A percentile compares a stretch with the other conserved stretches of the same genome.
Conservation (phyloP, 2,113 vertebrate species). For the Poeciliopsis retropinna region DNA sequence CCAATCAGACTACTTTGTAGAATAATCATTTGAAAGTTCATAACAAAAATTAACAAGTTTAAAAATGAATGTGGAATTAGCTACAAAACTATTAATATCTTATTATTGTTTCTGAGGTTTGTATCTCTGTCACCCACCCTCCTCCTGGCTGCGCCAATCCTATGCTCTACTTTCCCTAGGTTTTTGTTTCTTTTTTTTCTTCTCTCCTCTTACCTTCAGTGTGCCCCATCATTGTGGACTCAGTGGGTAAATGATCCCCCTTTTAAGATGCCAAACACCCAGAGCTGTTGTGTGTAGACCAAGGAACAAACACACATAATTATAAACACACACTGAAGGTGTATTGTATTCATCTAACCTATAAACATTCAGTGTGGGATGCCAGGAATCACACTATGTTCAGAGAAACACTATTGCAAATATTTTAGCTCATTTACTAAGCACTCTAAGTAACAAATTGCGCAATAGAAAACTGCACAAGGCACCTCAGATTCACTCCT, state of each 20-base stretch:
- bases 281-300: not conserved
- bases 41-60: too few relatives aligned
- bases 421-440: not conserved
- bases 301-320: not conserved
- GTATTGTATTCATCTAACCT: too few relatives aligned
- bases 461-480: not conserved
- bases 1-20: not conserved
- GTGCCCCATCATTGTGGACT: slow-evolving; percentile 39
- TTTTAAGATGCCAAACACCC: slow-evolving; percentile 34
- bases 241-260: slow-evolving; percentile 36
- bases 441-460: not conserved
- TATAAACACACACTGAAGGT: not conserved
- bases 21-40: not conserved
- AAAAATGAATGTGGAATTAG: too few relatives aligned
- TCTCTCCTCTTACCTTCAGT: not conserved
- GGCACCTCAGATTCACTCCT: slow-evolving; percentile 21
- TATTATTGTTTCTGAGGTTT: slow-evolving; percentile 10
- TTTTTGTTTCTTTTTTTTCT: not conserved
- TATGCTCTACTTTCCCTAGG: slow-evolving; percentile 15
- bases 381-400: not conserved
- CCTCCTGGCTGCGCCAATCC: slow-evolving; percentile 53
- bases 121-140: slow-evolving; percentile 42
- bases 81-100: not conserved
- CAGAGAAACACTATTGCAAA: not conserved
- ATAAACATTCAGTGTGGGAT: not conserved